Base-by-base conservation (phyloP, 2,888 invertebrate genomes). In the Xanthia togata region DNA sequence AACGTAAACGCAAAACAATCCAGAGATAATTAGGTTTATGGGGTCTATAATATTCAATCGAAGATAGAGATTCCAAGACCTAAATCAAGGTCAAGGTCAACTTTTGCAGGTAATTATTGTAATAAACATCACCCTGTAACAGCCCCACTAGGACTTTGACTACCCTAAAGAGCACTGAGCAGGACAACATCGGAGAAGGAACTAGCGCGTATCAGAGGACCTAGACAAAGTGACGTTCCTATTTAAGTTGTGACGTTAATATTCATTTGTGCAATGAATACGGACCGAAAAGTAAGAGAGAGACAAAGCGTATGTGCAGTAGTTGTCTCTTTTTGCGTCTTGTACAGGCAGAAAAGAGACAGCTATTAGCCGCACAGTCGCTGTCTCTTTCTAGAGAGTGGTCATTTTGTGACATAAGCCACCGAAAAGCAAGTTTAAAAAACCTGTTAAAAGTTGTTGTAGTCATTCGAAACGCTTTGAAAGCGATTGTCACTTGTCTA, bases 21-120 rank as follows among this genome's bases (percentile, higher is more conserved):
- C 23, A 53, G 9, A 53, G 4, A 53, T 11, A 53, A 53, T 53
- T 53, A 11, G 12, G 4, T 12, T n/a, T 2, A 57, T 14, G 12
- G 38, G 31, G 26, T 9, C 1, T 6, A 4, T 6, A 4, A 4
- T 6, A 4, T n/a, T 26, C 4, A 57, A 9, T 41, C 0, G 14
- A 11, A 17, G 20, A 17, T 23, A 5, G 12, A 38, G 0, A 4
- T 35, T 0, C 23, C 17, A 53, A 65, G 70, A 62, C 38, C 44
- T 11, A 20, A 50, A 73, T 68, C 53, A 60, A 85, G 85, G 85
- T 81, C 82, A 84, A 81, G 82, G 75, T 81, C 78, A 82, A 55
- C 38, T 47, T 59, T 69, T 20, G 9, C 6, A 9, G 38, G 6
- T 57, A 20, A 17, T 26, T 4, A 11, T 31, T 38, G 31, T 12